These are phyloP conservation scores for Mesembrinibis cayennensis DNA, from an alignment of 2,113 vertebrate genomes.

Conservation along the genomic window DNA sequence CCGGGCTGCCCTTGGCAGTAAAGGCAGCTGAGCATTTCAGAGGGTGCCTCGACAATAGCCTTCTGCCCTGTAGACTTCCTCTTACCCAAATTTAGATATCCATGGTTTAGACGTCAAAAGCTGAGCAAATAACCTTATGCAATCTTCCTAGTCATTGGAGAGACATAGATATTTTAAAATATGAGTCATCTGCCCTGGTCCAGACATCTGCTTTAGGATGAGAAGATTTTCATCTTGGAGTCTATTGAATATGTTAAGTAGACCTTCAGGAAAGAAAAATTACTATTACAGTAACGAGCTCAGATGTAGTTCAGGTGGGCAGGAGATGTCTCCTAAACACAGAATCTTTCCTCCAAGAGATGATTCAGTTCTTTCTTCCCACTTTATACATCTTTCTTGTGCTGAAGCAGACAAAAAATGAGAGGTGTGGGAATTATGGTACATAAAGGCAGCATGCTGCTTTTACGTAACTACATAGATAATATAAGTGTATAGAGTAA, in stretches of 20 bases:
- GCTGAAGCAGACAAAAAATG: neutral
- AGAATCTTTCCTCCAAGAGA: neutral
- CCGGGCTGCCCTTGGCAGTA: neutral
- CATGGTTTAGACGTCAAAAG: neutral
- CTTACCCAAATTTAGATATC: neutral
- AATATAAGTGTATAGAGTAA: neutral
- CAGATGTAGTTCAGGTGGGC: neutral
- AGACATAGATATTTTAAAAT: neutral
- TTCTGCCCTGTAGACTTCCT: neutral
- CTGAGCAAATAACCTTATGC: neutral
- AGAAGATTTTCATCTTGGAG: neutral
- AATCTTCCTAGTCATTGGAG: neutral
- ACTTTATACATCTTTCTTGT: neutral
- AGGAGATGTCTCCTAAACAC: neutral
- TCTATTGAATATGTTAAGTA: neutral
- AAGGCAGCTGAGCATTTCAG: neutral
- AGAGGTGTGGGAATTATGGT: neutral
- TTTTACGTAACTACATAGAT: neutral
- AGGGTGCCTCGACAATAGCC: rapidly evolving
- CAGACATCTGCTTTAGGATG: neutral
- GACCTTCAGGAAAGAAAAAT: neutral
- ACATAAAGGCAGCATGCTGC: neutral
- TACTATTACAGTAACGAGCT: neutral
- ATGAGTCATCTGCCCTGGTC: neutral
- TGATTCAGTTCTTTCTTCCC: neutral